Percentiles rank a stretch among this genome's conserved stretches.
phyloP scores from a whole-genome alignment of 2,113 vertebrate species.

The Ranitomeya imitator region DNA sequence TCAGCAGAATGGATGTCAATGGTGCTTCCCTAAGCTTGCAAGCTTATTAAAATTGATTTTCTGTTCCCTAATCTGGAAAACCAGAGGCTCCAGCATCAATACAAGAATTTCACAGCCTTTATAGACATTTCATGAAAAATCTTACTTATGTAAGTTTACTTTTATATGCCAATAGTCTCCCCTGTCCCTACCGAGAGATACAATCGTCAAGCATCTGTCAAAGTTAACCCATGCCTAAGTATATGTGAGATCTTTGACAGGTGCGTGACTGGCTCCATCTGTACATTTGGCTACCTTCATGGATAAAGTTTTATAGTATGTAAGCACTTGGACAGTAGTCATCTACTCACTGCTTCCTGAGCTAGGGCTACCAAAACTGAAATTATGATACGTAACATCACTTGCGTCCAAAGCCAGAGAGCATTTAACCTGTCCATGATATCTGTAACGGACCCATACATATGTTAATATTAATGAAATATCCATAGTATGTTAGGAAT shows the following conservation, averaged over 20 bases:
- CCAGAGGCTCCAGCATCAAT: no score
- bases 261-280: slow-evolving; percentile 2
- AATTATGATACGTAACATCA: not conserved
- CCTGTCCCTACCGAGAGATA: no score
- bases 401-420: not conserved
- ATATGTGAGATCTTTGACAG: not conserved
- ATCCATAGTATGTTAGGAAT: not conserved
- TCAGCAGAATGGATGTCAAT: no score
- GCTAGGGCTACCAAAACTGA: not conserved
- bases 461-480: not conserved
- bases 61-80: no score
- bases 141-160: no score
- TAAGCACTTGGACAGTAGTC: not conserved
- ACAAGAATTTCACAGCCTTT: no score
- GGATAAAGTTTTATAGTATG: not conserved
- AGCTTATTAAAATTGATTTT: no score
- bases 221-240: not conserved
- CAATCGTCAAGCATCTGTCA: not conserved
- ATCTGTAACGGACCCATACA: not conserved
- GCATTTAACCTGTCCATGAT: not conserved
- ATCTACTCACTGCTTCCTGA: not conserved
- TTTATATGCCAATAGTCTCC: no score
- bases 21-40: no score
- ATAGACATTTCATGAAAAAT: no score
- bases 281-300: not conserved